Conservation (phyloP, 2,113 vertebrate genomes). For the Megaceryle maxima region DNA sequence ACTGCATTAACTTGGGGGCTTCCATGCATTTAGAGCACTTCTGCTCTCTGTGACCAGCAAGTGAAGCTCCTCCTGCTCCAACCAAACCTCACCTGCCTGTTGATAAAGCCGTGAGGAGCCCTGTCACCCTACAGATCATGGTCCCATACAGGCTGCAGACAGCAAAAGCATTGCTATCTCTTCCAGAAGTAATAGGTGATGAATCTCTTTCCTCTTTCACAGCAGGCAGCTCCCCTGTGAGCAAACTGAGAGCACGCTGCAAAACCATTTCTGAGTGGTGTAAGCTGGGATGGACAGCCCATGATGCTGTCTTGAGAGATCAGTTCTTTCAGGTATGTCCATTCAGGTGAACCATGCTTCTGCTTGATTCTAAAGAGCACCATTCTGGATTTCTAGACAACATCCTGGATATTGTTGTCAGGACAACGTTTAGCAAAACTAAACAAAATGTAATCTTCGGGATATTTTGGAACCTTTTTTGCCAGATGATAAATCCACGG, state of each 20-base stretch:
- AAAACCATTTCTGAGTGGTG: not conserved
- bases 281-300: not conserved
- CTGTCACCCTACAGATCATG: fast-evolving
- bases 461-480: not conserved
- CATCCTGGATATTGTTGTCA: not conserved
- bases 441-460: not conserved
- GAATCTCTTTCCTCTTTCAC: too few relatives aligned
- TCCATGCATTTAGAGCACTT: not conserved
- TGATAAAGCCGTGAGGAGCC: not conserved
- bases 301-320: fast-evolving
- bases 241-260: not conserved
- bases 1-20: constrained; percentile 1
- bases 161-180: not conserved
- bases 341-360: not conserved
- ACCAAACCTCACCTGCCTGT: not conserved
- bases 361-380: not conserved
- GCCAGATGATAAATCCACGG: not conserved
- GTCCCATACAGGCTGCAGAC: not conserved
- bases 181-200: not conserved
- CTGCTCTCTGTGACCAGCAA: not conserved
- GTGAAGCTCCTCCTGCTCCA: not conserved
- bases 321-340: not conserved
- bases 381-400: not conserved
- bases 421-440: not conserved
- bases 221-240: not conserved